These are phyloP conservation scores for Yponomeuta evonymella DNA, from an alignment of 2,888 invertebrate species.

Conservation along the genomic window DNA sequence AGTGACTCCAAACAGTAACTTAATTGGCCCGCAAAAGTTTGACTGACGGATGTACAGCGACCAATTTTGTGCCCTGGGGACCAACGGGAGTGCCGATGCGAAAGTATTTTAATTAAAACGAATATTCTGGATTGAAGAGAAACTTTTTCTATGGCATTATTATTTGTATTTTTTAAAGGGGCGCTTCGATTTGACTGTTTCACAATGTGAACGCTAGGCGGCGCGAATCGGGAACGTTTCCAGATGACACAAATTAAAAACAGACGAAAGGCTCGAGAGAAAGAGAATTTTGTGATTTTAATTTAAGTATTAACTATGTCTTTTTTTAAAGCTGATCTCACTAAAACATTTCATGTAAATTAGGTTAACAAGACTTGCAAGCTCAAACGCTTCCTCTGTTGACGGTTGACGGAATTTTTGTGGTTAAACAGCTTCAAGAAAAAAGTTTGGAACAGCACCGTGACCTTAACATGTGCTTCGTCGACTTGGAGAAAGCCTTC, in stretches of 20 bases:
- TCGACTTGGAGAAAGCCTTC: too few species aligned
- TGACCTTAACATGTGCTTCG: too few species aligned
- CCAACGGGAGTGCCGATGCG: neutral
- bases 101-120: constrained; percentile 1
- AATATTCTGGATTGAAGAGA: neutral
- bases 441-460: too few species aligned
- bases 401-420: too few species aligned
- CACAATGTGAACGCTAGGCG: neutral
- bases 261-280: too few species aligned
- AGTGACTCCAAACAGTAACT: neutral
- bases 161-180: neutral
- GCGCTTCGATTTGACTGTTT: neutral
- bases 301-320: too few species aligned
- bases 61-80: neutral
- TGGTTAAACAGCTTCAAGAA: too few species aligned
- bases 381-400: too few species aligned
- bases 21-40: neutral
- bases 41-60: neutral
- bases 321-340: too few species aligned
- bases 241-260: neutral
- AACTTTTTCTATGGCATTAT: constrained; percentile 2
- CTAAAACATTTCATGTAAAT: too few species aligned
- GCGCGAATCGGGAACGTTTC: neutral
- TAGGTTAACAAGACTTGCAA: too few species aligned
- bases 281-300: too few species aligned